Base-by-base conservation (phyloP, 1,140 invertebrate species). In the Stenopsyche tienmushanensis region DNA sequence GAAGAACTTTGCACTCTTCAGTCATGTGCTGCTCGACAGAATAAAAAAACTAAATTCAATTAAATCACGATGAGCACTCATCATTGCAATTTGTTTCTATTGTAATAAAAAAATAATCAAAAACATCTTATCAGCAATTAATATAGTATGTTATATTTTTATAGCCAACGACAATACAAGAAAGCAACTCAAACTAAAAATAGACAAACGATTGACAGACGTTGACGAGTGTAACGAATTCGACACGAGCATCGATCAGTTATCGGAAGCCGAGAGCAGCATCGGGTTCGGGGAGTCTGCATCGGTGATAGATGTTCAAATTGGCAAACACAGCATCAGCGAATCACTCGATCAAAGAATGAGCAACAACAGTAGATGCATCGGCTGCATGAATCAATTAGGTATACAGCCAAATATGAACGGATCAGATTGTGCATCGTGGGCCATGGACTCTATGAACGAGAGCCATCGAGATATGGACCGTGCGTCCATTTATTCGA, bases 311-410 rank as follows among this genome's bases (percentile, higher is more conserved):
- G 80, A 81, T 47, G 25, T 80, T 7, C 73, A 72, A 5, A 62
- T 62, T 5, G 17, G 21, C 0, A 65, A 53, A 20, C 39, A 44
- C 17, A 41, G 34, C 8, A 60, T 29, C 2, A 63, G 23, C 55
- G 64, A 70, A 10, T 44, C 47, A 13, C 24, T 59, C 20, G 53
- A 52, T 41, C 20, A n/a, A 15, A 64, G 64, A 58, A 59, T 57
- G 10, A 10, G 23, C 3, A 53, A 26, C 18, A 3, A 39, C n/a
- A 62, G 57, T 24, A 77, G 88, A 50, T 90, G 89, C 73, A 81
- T 87, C 57, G 90, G 88, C 72, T 91, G 89, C 71, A 89, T 90
- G 72, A 87, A 87, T 65, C 90, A 90, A 73, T 80, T 91, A 29
- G 88, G 88, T 39, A 80, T 82, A 0, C 83, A 84, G 67, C 79